Evolutionary conservation across 2,113 vertebrate species (phyloP), one percentile per base, ranked within the genome.

Genomic region (Rhagologus leucostigma): DNA sequence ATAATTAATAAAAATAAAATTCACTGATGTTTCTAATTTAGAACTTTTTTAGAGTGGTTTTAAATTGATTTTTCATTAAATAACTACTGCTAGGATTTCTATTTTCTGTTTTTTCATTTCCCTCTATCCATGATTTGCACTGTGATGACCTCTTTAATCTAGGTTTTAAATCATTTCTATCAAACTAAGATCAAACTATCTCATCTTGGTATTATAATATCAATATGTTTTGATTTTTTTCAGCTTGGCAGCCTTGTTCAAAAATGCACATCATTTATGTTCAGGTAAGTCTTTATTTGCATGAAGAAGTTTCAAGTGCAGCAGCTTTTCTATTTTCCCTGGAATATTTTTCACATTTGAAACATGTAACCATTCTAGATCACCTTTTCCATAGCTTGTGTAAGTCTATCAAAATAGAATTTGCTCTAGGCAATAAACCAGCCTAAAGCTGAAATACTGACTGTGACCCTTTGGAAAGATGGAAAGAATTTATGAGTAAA

Each of bases 351-450:
- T 93, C 62, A 76, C 5, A 8, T 90, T 95, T 92, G 87, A 77
- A 97, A 65, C 75, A 26, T 46, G 32, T 44, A 87, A 74, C 62
- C 32, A 57, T 88, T 91, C 84, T 70, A 77, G 53, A 95, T 84
- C 69, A 84, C 81, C 63, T 96, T 81, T 93, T 86, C 87, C 26
- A 56, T 56, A 80, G 62, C 52, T 85, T 65, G 16, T 37, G 50
- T 47, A 87, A 91, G 84, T 89, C 90, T 74, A 70, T 91, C 41
- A 94, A 96, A 96, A 90, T 70, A 42, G 87, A 60, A 80, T 91
- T 94, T 91, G 32, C 90, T 93, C 20, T 41, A 74, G 89, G 94
- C 81, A 91, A 60, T 90, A 96, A 96, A 87, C 8, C 44, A 85
- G 32, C 32, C 47, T 84, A 33, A 50, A 93, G 76, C 37, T 85